Percentiles rank a stretch among this genome's conserved stretches.
Conservation (phyloP, 2,888 invertebrate species). For the Hedychridium roseum region DNA sequence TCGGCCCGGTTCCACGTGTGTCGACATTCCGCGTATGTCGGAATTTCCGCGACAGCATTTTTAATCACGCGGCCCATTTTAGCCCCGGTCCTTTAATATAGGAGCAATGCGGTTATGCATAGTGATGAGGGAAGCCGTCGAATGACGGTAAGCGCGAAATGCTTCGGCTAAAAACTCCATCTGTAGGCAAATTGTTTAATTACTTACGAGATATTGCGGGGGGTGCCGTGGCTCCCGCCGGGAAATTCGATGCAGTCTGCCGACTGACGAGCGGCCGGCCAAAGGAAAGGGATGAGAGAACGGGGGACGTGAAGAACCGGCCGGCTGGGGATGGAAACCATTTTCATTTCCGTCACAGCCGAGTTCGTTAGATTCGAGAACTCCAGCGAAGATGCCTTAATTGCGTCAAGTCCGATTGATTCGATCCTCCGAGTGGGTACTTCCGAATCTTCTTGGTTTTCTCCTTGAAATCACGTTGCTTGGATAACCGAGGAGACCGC, state of each 20-base stretch:
- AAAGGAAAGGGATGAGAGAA: conserved; percentile 1
- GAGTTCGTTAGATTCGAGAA: conserved; percentile 29
- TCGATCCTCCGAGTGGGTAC: no score
- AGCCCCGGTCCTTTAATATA: conserved; percentile 54
- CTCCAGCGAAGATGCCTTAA: conserved; percentile 35
- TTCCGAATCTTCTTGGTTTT: no score
- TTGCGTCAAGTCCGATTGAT: conserved; percentile 38
- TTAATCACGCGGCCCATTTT: conserved; percentile 61
- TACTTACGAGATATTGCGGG: conserved; percentile 50
- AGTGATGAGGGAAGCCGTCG: conserved; percentile 47
- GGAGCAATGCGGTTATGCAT: conserved; percentile 61
- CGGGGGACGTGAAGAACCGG: conserved; percentile 12
- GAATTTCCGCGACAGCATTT: conserved; percentile 59
- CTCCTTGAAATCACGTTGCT: no score
- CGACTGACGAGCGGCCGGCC: background rate
- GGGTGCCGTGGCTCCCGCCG: conserved; percentile 1
- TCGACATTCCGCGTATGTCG: conserved; percentile 49
- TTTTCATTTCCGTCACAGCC: conserved; percentile 32
- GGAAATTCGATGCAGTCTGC: conserved; percentile 6
- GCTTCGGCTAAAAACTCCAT: conserved; percentile 60
- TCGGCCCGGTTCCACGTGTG: background rate
- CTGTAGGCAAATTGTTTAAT: conserved; percentile 64
- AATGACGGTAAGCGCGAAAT: conserved; percentile 50
- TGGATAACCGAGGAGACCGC: no score
- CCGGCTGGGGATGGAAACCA: conserved; percentile 17